phyloP scores from a whole-genome alignment of 2,797 vertebrate genomes.

The Craterocephalus amniculus region DNA sequence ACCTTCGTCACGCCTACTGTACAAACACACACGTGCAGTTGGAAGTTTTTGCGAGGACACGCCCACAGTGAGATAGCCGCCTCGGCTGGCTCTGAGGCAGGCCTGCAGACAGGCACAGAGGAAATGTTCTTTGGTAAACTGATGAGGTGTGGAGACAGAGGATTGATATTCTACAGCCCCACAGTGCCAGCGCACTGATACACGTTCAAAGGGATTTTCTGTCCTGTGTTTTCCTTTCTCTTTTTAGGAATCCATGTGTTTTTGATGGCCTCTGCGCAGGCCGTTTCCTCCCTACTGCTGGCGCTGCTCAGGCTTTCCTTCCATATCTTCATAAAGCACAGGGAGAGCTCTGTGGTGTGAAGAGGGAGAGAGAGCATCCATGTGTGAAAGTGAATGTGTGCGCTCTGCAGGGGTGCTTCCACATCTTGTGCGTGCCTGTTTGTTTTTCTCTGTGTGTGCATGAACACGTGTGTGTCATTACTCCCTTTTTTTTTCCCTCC shows the following conservation, averaged over 20 bases:
- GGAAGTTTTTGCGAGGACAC: conserved; percentile 39
- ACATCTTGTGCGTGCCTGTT: conserved; percentile 47
- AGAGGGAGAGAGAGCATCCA: conserved; percentile 33
- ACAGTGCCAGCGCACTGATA: conserved; percentile 58
- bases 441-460: conserved; percentile 23
- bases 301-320: conserved; percentile 62
- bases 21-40: conserved; percentile 14
- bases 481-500: conserved; percentile 43
- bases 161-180: conserved; percentile 71
- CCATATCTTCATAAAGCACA: conserved; percentile 64
- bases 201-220: conserved; percentile 67
- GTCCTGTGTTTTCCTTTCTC: conserved; percentile 56
- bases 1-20: conserved; percentile 5
- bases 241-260: conserved; percentile 71
- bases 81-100: conserved; percentile 61
- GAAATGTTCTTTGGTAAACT: conserved; percentile 75
- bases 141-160: conserved; percentile 76
- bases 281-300: conserved; percentile 70
- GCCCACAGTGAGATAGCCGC: conserved; percentile 54
- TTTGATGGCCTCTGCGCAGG: conserved; percentile 66
- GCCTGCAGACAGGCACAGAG: conserved; percentile 56
- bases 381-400: conserved; percentile 36
- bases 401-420: conserved; percentile 38
- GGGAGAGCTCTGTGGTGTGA: conserved; percentile 55
- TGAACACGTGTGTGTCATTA: conserved; percentile 53